These are phyloP conservation scores for Sussaba pulchella DNA, from an alignment of 2,888 invertebrate genomes.

Conservation along the genomic window DNA sequence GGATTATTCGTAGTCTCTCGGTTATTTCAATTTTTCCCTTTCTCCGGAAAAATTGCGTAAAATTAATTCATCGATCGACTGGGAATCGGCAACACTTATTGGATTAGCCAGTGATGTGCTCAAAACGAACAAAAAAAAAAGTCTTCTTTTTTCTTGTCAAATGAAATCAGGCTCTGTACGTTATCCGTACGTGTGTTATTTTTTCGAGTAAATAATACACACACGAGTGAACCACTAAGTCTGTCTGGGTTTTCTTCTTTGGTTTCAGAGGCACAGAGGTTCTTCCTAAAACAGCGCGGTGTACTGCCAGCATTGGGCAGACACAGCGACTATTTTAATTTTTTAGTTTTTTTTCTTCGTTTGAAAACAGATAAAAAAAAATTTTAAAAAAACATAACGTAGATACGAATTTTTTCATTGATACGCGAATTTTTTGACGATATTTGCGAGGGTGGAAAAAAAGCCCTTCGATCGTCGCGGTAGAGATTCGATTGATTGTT, in stretches of 20 bases:
- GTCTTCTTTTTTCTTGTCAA: too few species aligned
- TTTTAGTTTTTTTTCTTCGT: slow-evolving; percentile 65
- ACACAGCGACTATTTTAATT: slow-evolving; percentile 80
- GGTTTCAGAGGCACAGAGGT: slow-evolving; percentile 82
- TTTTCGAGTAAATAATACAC: slow-evolving; percentile 64
- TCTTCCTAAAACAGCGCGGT: slow-evolving; percentile 80
- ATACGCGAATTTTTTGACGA: not conserved
- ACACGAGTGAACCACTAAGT: slow-evolving; percentile 80
- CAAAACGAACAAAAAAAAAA: not conserved
- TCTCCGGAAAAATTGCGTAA: not conserved
- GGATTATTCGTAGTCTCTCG: not conserved
- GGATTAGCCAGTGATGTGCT: slow-evolving; percentile 81
- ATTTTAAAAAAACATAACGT: too few species aligned
- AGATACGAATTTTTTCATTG: not conserved
- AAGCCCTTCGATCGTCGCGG: too few species aligned
- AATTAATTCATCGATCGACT: slow-evolving; percentile 61
- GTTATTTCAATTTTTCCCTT: not conserved
- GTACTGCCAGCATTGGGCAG: slow-evolving; percentile 82
- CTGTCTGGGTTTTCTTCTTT: slow-evolving; percentile 81
- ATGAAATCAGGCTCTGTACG: slow-evolving; percentile 76
- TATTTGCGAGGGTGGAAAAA: too few species aligned
- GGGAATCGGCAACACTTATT: slow-evolving; percentile 82
- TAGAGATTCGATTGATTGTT: too few species aligned
- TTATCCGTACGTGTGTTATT: slow-evolving; percentile 76
- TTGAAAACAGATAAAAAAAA: not conserved